Percentiles rank a stretch among this genome's conserved stretches.
Evolutionary conservation across 2,888 invertebrate species (phyloP).

Genomic region (Caenorhabditis virilis): DNA sequence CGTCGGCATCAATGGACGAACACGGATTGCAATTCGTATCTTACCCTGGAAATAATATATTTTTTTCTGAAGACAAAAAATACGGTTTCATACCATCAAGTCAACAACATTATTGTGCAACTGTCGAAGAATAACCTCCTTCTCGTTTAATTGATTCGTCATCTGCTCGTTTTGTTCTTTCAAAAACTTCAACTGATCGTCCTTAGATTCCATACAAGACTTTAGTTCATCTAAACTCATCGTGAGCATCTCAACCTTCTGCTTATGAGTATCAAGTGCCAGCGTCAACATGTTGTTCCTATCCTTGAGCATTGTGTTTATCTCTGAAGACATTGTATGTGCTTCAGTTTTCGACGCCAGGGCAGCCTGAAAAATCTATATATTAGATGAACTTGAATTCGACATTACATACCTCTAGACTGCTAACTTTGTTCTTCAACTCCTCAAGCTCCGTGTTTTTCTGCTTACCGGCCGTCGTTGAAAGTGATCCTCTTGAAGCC

Average conservation of each 20-base stretch:
- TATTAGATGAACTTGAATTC: too few species aligned
- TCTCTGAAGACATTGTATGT: background rate
- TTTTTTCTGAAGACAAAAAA: background rate
- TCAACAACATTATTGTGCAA: slow-evolving; percentile 52
- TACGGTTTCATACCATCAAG: slow-evolving; percentile 14
- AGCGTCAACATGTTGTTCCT: background rate
- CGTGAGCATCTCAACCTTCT: background rate
- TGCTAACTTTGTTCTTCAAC: background rate
- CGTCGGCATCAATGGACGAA: slow-evolving; percentile 33
- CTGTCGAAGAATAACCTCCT: slow-evolving; percentile 13
- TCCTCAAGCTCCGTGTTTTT: background rate
- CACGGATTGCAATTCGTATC: slow-evolving; percentile 48
- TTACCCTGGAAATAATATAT: slow-evolving; percentile 38
- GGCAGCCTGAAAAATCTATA: too few species aligned
- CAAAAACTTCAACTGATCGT: background rate
- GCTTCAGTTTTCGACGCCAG: too few species aligned
- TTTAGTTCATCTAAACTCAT: background rate
- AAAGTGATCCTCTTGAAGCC: background rate
- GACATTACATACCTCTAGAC: background rate
- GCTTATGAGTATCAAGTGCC: slow-evolving; percentile 2
- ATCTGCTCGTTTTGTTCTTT: background rate
- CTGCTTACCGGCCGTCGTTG: too few species aligned
- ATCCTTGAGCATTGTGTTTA: slow-evolving; percentile 3
- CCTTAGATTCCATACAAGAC: background rate
- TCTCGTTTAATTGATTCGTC: slow-evolving; percentile 43